phyloP scores from a whole-genome alignment of 1,140 invertebrate species.

The Littorina saxatilis region DNA sequence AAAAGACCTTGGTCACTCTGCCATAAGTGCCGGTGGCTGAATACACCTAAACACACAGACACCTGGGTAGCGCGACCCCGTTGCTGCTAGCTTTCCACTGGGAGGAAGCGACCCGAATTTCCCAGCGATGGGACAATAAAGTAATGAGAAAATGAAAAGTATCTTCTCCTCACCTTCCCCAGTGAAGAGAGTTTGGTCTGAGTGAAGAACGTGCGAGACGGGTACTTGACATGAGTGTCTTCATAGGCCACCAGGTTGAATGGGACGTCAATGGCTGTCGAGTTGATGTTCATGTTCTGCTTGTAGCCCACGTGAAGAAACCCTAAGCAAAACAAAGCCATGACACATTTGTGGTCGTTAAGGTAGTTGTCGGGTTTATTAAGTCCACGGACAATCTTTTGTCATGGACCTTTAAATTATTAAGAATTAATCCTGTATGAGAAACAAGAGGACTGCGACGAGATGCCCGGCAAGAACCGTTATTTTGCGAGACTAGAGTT shows the following conservation, averaged over 20 bases:
- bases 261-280: conserved; percentile 59
- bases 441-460: background rate
- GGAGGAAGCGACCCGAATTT: too few relatives aligned
- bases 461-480: too few relatives aligned
- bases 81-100: too few relatives aligned
- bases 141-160: too few relatives aligned
- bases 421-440: background rate
- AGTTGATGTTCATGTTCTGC: conserved; percentile 54
- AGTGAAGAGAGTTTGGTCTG: conserved; percentile 59
- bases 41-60: too few relatives aligned
- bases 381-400: background rate
- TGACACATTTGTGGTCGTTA: background rate
- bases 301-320: conserved; percentile 62
- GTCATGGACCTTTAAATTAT: too few relatives aligned
- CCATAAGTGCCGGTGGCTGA: too few relatives aligned
- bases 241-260: conserved; percentile 66
- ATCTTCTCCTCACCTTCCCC: conserved; percentile 55
- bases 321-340: conserved; percentile 47
- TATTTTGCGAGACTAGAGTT: too few relatives aligned
- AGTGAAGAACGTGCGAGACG: conserved; percentile 61
- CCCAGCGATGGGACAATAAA: too few relatives aligned
- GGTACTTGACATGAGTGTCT: conserved; percentile 51
- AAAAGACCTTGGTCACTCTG: too few relatives aligned
- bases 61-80: too few relatives aligned
- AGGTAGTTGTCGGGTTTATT: background rate